Base-by-base conservation (phyloP, 2,888 invertebrate species). In the Meteorus cinctellus region DNA sequence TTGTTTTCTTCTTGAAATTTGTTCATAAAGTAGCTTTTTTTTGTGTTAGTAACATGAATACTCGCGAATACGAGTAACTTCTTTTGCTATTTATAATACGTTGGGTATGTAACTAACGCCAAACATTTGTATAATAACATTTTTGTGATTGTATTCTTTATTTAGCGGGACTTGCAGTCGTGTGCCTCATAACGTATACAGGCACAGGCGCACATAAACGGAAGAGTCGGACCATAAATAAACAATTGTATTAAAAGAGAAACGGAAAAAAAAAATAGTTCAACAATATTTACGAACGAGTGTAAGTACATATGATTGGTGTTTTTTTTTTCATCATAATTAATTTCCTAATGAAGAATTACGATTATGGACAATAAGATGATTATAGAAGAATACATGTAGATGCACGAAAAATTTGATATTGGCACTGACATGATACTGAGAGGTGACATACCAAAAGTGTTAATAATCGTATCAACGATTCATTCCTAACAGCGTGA, bases 31-130 rank as follows among this genome's bases (percentile, higher is more conserved):
- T 55, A 24, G 19, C 6, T 16, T 48, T n/a, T 48, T 19, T 5
- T 19, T 10, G 19, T 19, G 19, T 67, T 73, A 76, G 62, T 69
- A 77, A 74, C 70, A 75, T 74, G 65, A 86, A 87, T 87, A 87
- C 85, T 88, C 87, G 82, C 82, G 83, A 87, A 86, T 87, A 87
- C 85, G 84, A 86, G 87, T 86, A 86, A 87, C 85, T 87, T 83
- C 85, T 87, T 80, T 82, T 78, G 81, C 79, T 79, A 78, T 78
- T 81, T 82, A 82, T 79, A 81, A 81, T 81, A 84, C 81, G 82
- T 80, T 80, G 79, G 78, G 77, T 81, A 79, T 73, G 75, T 75
- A 75, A 74, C 68, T 74, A 71, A 73, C 77, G 75, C 76, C 77
- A 48, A 69, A 75, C 66, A 14, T 59, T 59, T 36, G 24, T 27